These are phyloP conservation scores for Diorhabda carinulata DNA, from an alignment of 1,140 invertebrate genomes.

Conservation along the genomic window DNA sequence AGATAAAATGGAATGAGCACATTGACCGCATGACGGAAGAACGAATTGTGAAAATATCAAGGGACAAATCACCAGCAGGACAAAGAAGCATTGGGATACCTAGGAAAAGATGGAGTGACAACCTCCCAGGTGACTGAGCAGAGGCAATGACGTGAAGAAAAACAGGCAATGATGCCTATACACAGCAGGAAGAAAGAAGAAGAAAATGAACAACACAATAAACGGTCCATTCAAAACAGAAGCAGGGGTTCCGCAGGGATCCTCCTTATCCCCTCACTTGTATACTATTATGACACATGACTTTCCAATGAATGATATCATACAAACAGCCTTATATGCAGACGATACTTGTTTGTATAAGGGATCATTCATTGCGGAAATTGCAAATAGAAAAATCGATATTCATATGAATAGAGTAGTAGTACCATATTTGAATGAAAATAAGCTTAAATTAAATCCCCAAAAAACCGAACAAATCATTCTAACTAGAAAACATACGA, in stretches of 20 bases:
- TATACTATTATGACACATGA: constrained; percentile 34
- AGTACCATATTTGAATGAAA: background rate
- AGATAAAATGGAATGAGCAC: too few relatives aligned
- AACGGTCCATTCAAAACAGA: constrained; percentile 24
- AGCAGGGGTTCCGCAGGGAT: constrained; percentile 38
- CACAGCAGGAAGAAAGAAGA: too few relatives aligned
- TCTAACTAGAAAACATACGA: constrained; percentile 13
- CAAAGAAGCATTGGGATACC: too few relatives aligned
- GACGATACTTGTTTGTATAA: constrained; percentile 42
- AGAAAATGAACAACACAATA: constrained; percentile 21
- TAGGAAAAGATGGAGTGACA: too few relatives aligned
- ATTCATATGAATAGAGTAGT: constrained; percentile 10
- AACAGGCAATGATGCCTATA: too few relatives aligned
- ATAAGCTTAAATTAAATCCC: constrained; percentile 17
- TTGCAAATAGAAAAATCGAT: constrained; percentile 19
- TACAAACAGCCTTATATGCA: constrained; percentile 35
- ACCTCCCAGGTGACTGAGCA: too few relatives aligned
- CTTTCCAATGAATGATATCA: constrained; percentile 21
- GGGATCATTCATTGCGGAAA: constrained; percentile 20
- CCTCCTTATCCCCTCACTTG: constrained; percentile 27
- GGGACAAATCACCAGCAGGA: too few relatives aligned
- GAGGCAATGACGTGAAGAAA: too few relatives aligned
- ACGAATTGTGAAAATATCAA: too few relatives aligned
- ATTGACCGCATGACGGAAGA: too few relatives aligned
- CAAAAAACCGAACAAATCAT: constrained; percentile 16